Evolutionary conservation across 1,140 invertebrate genomes (phyloP), one percentile per base, ranked within the genome.

Genomic region (Cotesia glomerata): DNA sequence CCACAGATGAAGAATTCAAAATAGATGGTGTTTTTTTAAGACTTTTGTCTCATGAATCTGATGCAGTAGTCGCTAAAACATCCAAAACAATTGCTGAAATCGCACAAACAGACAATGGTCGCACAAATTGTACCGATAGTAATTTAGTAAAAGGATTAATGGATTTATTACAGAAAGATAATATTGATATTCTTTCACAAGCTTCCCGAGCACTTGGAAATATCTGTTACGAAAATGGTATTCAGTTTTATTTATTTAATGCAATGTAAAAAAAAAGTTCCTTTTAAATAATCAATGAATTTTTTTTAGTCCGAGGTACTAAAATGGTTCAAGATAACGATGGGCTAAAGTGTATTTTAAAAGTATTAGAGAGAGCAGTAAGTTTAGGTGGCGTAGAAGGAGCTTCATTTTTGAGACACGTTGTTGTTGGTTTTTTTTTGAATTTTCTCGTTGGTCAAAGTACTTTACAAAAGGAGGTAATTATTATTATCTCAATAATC

Each of bases 191-290:
- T 32, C 79, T 90, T 26, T 92, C 90, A 71, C 94, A 96, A 80
- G 89, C 91, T 16, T 93, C 93, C 74, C 88, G 95, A 78, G 94
- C 94, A 5, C 84, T 97, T 18, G 95, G 94, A 58, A 97, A 97
- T 84, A 92, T 97, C 77, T 96, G 94, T 78, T 97, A 92, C 84
- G 93, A 96, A 79, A 95, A 95, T 88, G 92, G 95, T 90, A 88
- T 88, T 45, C 2, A 39, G 71, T 77, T 89, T 70, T 56, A 45
- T 45, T 45, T 11, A 45, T 45, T 45, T 26, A 26, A 26, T 2
- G 1, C 26, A 26, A 26, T 26, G 18, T 26, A 26, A 26, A 26
- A 26, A 26, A 26, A 26, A 45, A 8, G n/a, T 45, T 59, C 18
- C 59, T 54, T 54, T 4, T 18, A n/a, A 54, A n/a, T 14, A 54